Percentiles rank a stretch among this genome's conserved stretches.
These are phyloP conservation scores for Platysteira castanea DNA, from an alignment of 2,113 vertebrate genomes.

Conservation along the genomic window DNA sequence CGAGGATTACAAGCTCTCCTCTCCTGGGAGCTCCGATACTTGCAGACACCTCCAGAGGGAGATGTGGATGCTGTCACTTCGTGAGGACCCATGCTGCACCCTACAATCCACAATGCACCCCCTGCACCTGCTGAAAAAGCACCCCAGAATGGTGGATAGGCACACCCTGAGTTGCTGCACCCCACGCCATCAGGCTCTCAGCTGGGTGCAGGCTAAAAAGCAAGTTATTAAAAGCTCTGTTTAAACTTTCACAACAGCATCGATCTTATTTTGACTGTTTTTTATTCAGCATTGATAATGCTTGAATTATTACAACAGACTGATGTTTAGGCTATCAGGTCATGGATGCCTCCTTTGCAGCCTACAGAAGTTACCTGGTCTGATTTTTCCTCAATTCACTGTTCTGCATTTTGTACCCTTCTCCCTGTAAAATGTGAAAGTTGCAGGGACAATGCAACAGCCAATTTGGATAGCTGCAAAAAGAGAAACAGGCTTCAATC, in stretches of 20 bases:
- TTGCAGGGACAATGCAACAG: not conserved
- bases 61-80: not conserved
- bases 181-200: rapidly evolving
- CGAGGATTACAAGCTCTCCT: not conserved
- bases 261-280: not conserved
- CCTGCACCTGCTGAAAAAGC: not conserved
- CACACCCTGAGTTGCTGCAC: not conserved
- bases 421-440: not conserved
- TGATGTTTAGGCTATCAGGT: not conserved
- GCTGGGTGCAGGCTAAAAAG: not conserved
- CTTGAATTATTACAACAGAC: not conserved
- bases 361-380: not conserved
- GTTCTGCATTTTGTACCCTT: not conserved
- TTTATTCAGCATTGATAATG: not conserved
- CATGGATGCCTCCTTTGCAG: not conserved
- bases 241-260: not conserved
- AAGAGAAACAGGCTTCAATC: not conserved
- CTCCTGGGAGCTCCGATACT: not conserved
- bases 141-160: rapidly evolving
- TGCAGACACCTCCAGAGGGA: not conserved
- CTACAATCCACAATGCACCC: not conserved
- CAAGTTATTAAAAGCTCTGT: not conserved
- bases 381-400: not conserved
- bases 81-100: not conserved
- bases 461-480: not conserved